Conservation (phyloP, 1,140 invertebrate genomes). For the Aphelenchoides avenae region DNA sequence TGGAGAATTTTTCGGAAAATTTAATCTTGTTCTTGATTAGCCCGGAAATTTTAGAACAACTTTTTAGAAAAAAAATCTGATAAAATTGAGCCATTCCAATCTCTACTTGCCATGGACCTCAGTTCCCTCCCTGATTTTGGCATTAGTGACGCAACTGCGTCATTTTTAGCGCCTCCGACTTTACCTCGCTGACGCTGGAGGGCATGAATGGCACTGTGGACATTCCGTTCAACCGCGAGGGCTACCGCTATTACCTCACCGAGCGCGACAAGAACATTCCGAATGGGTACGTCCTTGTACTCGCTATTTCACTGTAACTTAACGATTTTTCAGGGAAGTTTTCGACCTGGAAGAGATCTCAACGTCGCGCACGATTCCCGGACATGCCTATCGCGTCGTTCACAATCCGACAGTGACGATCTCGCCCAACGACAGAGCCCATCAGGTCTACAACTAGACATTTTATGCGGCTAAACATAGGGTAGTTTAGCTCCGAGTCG, state of each 20-base stretch:
- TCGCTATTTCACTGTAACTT: neutral
- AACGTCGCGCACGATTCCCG: conserved; percentile 91
- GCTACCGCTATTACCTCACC: conserved; percentile 89
- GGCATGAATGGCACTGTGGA: conserved; percentile 20
- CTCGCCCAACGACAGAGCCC: conserved; percentile 81
- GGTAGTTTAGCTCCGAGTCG: conserved; percentile 74
- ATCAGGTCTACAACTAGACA: conserved; percentile 26
- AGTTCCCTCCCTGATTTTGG: no score
- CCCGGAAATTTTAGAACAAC: no score
- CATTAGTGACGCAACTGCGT: no score
- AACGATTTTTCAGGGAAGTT: conserved; percentile 14
- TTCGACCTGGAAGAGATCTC: conserved; percentile 93
- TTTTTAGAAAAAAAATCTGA: no score
- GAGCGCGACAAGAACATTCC: conserved; percentile 96
- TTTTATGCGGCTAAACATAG: neutral
- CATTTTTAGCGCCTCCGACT: conserved; percentile 22
- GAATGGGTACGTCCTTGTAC: conserved; percentile 65
- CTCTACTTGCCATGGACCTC: no score
- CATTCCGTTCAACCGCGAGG: conserved; percentile 90
- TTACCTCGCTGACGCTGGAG: conserved; percentile 19
- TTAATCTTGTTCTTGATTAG: no score
- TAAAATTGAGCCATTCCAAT: no score
- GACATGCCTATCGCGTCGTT: conserved; percentile 87
- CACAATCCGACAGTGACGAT: conserved; percentile 80
- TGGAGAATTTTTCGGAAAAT: no score